These are phyloP conservation scores for Lichenostomus cassidix DNA, from an alignment of 2,113 vertebrate genomes.

Conservation along the genomic window DNA sequence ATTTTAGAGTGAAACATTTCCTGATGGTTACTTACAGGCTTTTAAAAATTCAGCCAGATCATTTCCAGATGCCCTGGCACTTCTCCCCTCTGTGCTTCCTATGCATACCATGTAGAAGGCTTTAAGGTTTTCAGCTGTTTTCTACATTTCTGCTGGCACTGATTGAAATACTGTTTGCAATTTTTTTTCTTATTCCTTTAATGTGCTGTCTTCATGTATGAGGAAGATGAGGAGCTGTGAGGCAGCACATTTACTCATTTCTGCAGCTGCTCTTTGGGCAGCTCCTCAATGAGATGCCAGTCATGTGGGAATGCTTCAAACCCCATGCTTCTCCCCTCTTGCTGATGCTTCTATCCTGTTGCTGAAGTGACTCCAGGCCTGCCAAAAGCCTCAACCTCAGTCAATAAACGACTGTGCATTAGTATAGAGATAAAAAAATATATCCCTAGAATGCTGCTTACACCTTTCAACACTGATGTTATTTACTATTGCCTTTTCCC, in stretches of 20 bases:
- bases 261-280: neutral
- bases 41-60: conserved; percentile 6
- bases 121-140: neutral
- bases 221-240: neutral
- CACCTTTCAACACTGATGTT: neutral
- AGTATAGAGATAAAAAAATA: neutral
- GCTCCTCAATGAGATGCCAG: neutral
- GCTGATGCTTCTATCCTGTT: neutral
- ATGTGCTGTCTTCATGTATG: neutral
- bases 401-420: neutral
- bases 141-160: neutral
- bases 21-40: neutral
- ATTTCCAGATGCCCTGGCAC: neutral
- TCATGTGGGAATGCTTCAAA: neutral
- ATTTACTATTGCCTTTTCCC: neutral
- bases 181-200: neutral
- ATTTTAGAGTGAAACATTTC: conserved; percentile 2
- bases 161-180: neutral
- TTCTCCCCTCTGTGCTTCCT: neutral
- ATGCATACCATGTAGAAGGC: neutral
- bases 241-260: neutral
- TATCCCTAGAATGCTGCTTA: neutral
- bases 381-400: neutral
- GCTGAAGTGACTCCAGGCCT: neutral
- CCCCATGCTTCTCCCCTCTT: neutral